These are phyloP conservation scores for Falco berigora DNA, from an alignment of 2,797 vertebrate species.

Conservation along the genomic window DNA sequence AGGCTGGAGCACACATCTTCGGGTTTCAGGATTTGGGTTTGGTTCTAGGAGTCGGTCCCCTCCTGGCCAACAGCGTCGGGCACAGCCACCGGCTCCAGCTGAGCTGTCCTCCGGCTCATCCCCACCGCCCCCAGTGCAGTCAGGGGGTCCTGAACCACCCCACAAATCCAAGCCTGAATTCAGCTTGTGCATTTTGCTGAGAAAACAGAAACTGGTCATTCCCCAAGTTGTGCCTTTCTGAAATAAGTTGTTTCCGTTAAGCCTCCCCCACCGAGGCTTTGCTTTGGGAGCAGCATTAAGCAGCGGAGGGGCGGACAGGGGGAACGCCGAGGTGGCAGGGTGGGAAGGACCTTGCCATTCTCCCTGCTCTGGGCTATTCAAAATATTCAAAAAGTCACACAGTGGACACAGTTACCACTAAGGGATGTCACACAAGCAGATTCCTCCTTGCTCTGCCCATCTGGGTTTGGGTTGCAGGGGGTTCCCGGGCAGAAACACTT, in stretches of 20 bases:
- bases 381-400: no score
- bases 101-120: neutral
- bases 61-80: neutral
- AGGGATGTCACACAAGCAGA: neutral
- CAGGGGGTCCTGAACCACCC: neutral
- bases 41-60: neutral
- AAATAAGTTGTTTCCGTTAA: neutral
- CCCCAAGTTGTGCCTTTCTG: rapidly evolving
- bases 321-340: rapidly evolving
- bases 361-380: neutral
- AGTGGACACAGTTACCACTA: no score
- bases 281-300: neutral
- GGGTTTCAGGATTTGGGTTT: neutral
- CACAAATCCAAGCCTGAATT: neutral
- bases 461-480: neutral
- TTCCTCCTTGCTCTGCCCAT: neutral
- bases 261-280: neutral
- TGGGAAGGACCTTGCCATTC: rapidly evolving
- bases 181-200: neutral
- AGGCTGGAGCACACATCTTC: neutral
- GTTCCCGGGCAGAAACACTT: rapidly evolving
- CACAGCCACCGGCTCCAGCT: neutral
- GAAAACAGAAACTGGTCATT: neutral
- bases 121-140: rapidly evolving
- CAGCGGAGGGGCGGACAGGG: rapidly evolving